These are phyloP conservation scores for Tachypleus tridentatus DNA, from an alignment of 1,140 invertebrate species.

Conservation along the genomic window DNA sequence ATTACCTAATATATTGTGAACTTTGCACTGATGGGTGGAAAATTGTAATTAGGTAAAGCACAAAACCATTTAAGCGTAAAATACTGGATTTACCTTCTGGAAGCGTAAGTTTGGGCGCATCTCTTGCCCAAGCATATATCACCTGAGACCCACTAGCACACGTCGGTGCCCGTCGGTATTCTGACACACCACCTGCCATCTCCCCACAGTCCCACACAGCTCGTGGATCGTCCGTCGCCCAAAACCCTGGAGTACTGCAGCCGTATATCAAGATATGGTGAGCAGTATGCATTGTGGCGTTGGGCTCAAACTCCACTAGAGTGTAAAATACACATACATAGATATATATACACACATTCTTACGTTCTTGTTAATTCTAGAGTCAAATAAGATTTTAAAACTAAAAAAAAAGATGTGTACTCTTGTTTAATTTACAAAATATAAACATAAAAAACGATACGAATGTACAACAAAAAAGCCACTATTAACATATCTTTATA, in stretches of 20 bases:
- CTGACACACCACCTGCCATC: conserved; percentile 48
- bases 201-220: conserved; percentile 86
- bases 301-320: conserved; percentile 84
- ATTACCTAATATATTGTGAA: no score
- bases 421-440: no score
- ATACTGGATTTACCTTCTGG: conserved; percentile 48
- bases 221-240: conserved; percentile 37
- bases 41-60: neutral
- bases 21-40: no score
- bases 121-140: conserved; percentile 92
- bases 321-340: no score
- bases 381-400: conserved; percentile 10
- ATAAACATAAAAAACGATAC: no score
- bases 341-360: no score
- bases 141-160: conserved; percentile 47
- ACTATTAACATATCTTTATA: no score
- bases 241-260: conserved; percentile 58
- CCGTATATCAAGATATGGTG: conserved; percentile 97
- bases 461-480: no score
- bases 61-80: neutral
- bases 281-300: conserved; percentile 74
- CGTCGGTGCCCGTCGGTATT: conserved; percentile 26
- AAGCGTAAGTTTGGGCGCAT: conserved; percentile 72
- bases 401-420: no score
- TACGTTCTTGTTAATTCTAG: no score